Base-by-base conservation (phyloP, 2,797 vertebrate genomes). In the Bradypus variegatus region DNA sequence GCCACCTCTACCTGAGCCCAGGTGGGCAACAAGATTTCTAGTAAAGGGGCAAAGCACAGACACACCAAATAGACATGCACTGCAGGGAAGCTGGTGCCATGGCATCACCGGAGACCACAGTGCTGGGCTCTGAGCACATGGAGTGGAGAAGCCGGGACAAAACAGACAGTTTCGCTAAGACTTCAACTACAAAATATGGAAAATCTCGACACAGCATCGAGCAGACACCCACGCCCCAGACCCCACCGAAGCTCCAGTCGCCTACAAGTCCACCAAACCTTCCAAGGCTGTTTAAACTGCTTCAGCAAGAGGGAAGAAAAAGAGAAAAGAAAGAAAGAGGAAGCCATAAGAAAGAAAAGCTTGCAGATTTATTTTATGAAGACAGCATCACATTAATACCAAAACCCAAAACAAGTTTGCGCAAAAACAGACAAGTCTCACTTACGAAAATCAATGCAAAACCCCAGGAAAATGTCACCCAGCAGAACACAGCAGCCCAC, bases 201-300 rank as follows among this genome's bases (percentile, higher is more conserved):
- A 19, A 79, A 27, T n/a, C 13, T 14, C 25, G 38, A 18, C 41
- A 23, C 3, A 33, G 41, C 41, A 45, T 45, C 41, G 41, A 45
- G 41, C 41, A 45, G 41, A 45, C 41, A 45, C 41, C 41, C 41
- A 45, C 41, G 41, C 41, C 41, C 41, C 41, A 45, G 41, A 45
- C 41, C 3, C 62, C 18, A 0, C 25, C n/a, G 1, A 9, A 60
- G 38, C 50, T 21, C 31, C 6, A 18, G 72, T 55, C 12, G 0
- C 41, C 41, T 45, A 45, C 41, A 45, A 45, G 41, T 45, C 41
- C 41, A 45, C 41, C 41, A 5, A 45, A 45, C 5, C 23, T 48
- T 18, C 29, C 12, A 2, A 0, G 14, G 83, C 21, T 25, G 50
- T 64, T n/a, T 55, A 10, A 33, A 16, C 27, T 16, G 45, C n/a